phyloP scores from a whole-genome alignment of 2,888 invertebrate genomes.

The Ichneumoninae sp. region DNA sequence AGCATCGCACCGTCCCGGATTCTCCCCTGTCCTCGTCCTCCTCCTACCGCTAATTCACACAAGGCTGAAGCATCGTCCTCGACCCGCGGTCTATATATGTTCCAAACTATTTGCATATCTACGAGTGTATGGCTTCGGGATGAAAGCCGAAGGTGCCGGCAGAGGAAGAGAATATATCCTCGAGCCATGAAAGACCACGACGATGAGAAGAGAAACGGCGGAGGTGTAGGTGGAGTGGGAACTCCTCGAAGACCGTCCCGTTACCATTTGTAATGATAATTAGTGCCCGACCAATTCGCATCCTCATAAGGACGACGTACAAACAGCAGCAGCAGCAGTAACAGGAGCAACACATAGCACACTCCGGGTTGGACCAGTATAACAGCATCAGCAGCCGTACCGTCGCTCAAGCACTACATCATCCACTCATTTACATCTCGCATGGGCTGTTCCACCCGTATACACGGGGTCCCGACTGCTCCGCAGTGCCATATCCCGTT shows the following conservation, averaged over 20 bases:
- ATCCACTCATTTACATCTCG: conserved; percentile 56
- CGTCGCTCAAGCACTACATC: conserved; percentile 35
- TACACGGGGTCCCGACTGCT: neutral
- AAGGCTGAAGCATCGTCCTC: neutral
- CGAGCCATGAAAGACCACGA: conserved; percentile 12
- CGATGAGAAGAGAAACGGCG: neutral
- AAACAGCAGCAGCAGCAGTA: conserved; percentile 6
- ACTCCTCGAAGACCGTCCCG: conserved; percentile 30
- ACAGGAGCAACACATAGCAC: conserved; percentile 5
- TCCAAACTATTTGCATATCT: conserved; percentile 59
- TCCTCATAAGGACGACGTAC: conserved; percentile 45
- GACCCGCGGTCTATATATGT: conserved; percentile 25
- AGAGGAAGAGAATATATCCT: neutral
- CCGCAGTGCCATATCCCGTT: neutral
- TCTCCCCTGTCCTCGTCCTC: neutral
- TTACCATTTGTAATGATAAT: conserved; percentile 63
- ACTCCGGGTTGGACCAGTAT: conserved; percentile 1
- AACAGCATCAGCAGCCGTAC: conserved; percentile 19
- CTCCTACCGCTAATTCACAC: neutral
- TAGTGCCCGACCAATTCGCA: conserved; percentile 53
- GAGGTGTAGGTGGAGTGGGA: neutral
- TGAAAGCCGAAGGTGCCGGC: conserved; percentile 5
- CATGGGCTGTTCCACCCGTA: conserved; percentile 1
- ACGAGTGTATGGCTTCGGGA: conserved; percentile 9
- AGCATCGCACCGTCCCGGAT: neutral